Evolutionary conservation across 1,140 invertebrate genomes (phyloP).

Genomic region (Eubasilissa regina): DNA sequence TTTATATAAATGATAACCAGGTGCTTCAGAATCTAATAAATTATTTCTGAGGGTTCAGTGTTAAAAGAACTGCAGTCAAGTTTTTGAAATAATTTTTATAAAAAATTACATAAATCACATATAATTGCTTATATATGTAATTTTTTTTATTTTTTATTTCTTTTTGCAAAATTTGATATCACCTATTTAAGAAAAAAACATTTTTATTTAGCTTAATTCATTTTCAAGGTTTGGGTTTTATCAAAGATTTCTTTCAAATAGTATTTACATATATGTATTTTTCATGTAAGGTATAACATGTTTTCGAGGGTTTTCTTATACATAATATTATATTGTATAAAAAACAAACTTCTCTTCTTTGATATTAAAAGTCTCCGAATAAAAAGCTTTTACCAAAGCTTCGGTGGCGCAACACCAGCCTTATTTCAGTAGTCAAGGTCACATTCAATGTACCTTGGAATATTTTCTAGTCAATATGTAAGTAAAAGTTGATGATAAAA

Average conservation of each 20-base stretch:
- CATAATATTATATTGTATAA: neutral
- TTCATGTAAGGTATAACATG: neutral
- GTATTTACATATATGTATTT: neutral
- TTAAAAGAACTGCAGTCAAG: too few relatives aligned
- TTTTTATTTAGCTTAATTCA: neutral
- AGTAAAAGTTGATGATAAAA: slow-evolving; percentile 7
- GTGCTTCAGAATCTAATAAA: neutral
- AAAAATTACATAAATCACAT: too few relatives aligned
- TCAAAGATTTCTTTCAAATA: neutral
- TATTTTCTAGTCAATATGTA: slow-evolving; percentile 24
- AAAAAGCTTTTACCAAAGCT: neutral
- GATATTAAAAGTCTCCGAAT: neutral
- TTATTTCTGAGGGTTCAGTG: too few relatives aligned
- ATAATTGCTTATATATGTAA: too few relatives aligned
- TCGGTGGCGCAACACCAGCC: neutral
- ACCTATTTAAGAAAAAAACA: too few relatives aligned
- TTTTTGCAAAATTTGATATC: too few relatives aligned
- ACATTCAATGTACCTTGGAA: neutral
- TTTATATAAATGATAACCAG: neutral
- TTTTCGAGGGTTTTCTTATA: neutral
- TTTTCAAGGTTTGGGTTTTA: neutral
- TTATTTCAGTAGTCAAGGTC: neutral
- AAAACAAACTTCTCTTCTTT: neutral
- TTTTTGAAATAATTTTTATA: too few relatives aligned
- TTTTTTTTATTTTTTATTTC: too few relatives aligned